phyloP scores from a whole-genome alignment of 37 sponge, comb jelly and placozoan genomes.

The Ephydatia muelleri region DNA sequence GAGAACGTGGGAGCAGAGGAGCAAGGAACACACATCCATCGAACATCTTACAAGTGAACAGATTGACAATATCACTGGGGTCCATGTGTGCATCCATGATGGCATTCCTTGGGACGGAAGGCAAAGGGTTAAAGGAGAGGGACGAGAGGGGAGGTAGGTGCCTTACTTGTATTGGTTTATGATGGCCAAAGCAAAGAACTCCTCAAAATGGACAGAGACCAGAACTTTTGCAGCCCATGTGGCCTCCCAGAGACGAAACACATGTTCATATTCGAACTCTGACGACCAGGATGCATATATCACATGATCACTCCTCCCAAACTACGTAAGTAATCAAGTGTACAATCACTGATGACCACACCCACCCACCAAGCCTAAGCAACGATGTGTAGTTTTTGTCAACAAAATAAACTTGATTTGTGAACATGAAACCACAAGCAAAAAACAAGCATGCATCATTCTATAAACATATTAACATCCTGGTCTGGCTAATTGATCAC shows the following conservation, averaged over 20 bases:
- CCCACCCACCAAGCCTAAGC: too few relatives aligned
- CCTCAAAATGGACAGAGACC: slow-evolving; percentile 70
- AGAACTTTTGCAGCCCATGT: slow-evolving; percentile 72
- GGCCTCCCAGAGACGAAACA: slow-evolving; percentile 89
- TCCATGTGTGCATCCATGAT: slow-evolving; percentile 91
- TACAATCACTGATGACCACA: too few relatives aligned
- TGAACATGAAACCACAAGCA: too few relatives aligned
- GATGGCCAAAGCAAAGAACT: slow-evolving; percentile 88
- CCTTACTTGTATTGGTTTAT: slow-evolving; percentile 88
- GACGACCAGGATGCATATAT: neutral
- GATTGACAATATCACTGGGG: slow-evolving; percentile 87
- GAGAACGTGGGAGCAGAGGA: neutral
- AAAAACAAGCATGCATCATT: too few relatives aligned
- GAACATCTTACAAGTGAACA: slow-evolving; percentile 56
- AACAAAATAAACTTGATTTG: too few relatives aligned
- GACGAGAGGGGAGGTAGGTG: neutral
- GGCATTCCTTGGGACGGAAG: slow-evolving; percentile 37
- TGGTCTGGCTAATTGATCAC: too few relatives aligned
- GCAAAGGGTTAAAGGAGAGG: neutral
- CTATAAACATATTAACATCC: too few relatives aligned
- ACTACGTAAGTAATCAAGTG: too few relatives aligned
- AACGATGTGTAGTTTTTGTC: too few relatives aligned
- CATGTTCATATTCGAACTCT: slow-evolving; percentile 84
- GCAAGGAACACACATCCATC: neutral
- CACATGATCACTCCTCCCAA: too few relatives aligned